phyloP scores from a whole-genome alignment of 1,140 invertebrate genomes.

The Drosophila burlai region DNA sequence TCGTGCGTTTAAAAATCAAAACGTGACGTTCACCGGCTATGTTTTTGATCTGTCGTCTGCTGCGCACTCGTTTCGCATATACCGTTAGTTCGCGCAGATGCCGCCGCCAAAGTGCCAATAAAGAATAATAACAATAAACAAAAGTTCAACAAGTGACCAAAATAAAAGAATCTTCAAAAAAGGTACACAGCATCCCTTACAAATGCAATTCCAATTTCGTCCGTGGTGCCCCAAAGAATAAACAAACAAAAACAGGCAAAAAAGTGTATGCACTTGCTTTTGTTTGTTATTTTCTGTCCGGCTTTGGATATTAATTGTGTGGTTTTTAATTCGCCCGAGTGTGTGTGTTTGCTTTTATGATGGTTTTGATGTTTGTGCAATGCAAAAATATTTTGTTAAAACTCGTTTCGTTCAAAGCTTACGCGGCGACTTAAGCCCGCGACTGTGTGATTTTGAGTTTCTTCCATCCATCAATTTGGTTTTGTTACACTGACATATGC shows the following conservation, averaged over 20 bases:
- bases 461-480: slow-evolving; percentile 40
- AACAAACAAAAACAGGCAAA: slow-evolving; percentile 7
- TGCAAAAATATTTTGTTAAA: slow-evolving; percentile 71
- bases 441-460: slow-evolving; percentile 26
- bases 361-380: slow-evolving; percentile 42
- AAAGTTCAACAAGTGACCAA: slow-evolving; percentile 12
- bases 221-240: background rate
- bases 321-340: slow-evolving; percentile 16
- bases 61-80: slow-evolving; percentile 21
- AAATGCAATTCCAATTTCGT: slow-evolving; percentile 25
- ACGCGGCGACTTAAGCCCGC: slow-evolving; percentile 19
- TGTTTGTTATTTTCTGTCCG: slow-evolving; percentile 43
- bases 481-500: slow-evolving; percentile 43
- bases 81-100: slow-evolving; percentile 36
- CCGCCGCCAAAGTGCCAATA: slow-evolving; percentile 26
- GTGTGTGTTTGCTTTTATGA: slow-evolving; percentile 48
- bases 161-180: slow-evolving; percentile 1
- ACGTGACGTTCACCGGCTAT: slow-evolving; percentile 10
- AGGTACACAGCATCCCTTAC: slow-evolving; percentile 19
- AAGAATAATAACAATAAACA: slow-evolving; percentile 39
- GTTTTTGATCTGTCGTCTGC: slow-evolving; percentile 4
- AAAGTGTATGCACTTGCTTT: slow-evolving; percentile 27
- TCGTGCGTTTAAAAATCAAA: background rate
- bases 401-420: slow-evolving; percentile 56
- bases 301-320: slow-evolving; percentile 48